Evolutionary conservation across 2,797 vertebrate genomes (phyloP).

Genomic region (Sandelia bainsii): DNA sequence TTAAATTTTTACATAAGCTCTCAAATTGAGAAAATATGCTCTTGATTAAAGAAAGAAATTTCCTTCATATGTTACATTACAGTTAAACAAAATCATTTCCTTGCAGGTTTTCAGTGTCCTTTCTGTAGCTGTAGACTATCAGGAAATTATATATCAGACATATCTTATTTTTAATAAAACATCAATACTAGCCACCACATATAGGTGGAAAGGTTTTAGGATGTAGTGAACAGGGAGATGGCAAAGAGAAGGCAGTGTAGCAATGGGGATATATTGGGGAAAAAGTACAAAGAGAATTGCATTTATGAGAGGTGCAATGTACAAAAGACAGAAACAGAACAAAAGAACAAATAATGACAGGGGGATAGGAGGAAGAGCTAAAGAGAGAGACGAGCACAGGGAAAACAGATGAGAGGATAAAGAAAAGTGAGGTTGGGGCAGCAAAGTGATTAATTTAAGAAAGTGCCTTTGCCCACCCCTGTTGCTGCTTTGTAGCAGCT

Average conservation of each 20-base stretch:
- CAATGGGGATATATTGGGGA: neutral
- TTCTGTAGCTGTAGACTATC: neutral
- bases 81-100: neutral
- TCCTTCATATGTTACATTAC: neutral
- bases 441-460: slow-evolving; percentile 81
- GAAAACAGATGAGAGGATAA: slow-evolving; percentile 65
- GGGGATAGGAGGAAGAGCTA: slow-evolving; percentile 14
- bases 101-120: neutral
- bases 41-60: too few relatives aligned
- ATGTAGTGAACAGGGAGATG: neutral
- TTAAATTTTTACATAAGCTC: too few relatives aligned
- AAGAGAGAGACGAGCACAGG: slow-evolving; percentile 45
- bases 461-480: slow-evolving; percentile 74
- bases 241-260: neutral
- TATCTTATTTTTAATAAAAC: neutral
- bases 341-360: slow-evolving; percentile 18
- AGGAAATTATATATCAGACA: slow-evolving; percentile 4
- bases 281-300: neutral
- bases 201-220: neutral
- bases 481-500: slow-evolving; percentile 69
- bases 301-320: slow-evolving; percentile 6
- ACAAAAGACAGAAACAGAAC: slow-evolving; percentile 1
- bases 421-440: slow-evolving; percentile 57
- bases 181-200: neutral
- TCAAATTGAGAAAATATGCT: too few relatives aligned